Base-by-base conservation (phyloP, 2,797 vertebrate species). In the Smutsia gigantea region DNA sequence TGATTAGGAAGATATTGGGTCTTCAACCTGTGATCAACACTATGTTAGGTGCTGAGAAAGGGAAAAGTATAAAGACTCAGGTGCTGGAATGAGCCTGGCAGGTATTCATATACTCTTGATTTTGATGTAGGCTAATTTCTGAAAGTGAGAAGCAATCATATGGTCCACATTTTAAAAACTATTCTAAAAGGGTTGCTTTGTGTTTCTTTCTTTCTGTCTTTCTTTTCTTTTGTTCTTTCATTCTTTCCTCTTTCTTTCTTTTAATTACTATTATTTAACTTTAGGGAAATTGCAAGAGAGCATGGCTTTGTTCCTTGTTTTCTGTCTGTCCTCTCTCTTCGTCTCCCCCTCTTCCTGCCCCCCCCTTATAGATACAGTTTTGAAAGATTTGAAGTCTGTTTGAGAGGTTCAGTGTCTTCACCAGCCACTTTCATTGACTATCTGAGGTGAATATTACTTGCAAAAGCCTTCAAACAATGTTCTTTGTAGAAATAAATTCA, bases 401-500 rank as follows among this genome's bases (percentile, higher is more conserved):
- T 95, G 72, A 90, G n/a, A 93, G 91, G 15, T 95, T 94, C 13
- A 78, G 11, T 55, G 61, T 90, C 46, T 85, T 93, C 46, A n/a
- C 21, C 15, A 96, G 25, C 84, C 17, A 15, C 61, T 84, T 79
- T 82, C 18, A 57, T 72, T 90, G 49, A 96, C 31, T 83, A 88
- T 59, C 49, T 72, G 7, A 87, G 10, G 7, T 92, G 59, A 0
- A 53, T 85, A 81, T 59, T 90, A 69, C 17, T 87, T 92, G 8
- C 3, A 84, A 97, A 94, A 59, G 1, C 6, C 25, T 72, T 96
- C 49, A 90, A 92, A 83, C 2, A 55, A 4, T 5, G 77, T 87
- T 89, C 49, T 92, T 84, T 94, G 14, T 59, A 84, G 23, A 94
- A 78, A 84, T 53, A 77, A 34, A 90, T 53, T 96, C 34, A 61